These are phyloP conservation scores for Galeopterus variegatus DNA, from an alignment of 2,113 vertebrate genomes.

Conservation along the genomic window DNA sequence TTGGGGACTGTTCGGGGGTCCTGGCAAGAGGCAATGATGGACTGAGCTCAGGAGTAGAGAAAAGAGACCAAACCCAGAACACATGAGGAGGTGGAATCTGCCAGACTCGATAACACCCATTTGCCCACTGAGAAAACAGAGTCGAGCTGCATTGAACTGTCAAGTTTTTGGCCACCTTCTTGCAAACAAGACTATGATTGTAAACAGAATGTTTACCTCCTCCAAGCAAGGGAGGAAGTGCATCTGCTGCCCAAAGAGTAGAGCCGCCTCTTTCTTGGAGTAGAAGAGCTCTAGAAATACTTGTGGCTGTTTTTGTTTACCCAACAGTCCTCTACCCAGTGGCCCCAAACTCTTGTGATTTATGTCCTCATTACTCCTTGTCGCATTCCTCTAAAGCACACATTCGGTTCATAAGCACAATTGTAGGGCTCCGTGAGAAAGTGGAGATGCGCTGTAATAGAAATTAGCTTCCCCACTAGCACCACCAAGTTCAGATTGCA, in stretches of 20 bases:
- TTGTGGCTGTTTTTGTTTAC: neutral
- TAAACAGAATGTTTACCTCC: neutral
- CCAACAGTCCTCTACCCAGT: neutral
- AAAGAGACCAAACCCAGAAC: neutral
- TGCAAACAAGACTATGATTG: neutral
- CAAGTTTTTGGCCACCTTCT: too few species aligned
- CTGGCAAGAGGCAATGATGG: neutral
- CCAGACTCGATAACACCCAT: rapidly evolving
- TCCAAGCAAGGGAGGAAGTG: neutral
- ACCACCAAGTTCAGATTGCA: neutral
- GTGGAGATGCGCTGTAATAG: neutral
- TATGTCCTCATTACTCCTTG: neutral
- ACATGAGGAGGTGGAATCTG: rapidly evolving
- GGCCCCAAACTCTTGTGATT: constrained; percentile 20
- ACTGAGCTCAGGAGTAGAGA: neutral
- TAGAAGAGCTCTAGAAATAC: too few species aligned
- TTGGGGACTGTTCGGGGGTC: neutral
- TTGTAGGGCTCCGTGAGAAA: constrained; percentile 1
- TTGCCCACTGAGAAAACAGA: neutral
- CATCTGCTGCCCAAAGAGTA: rapidly evolving
- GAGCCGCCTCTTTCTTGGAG: neutral
- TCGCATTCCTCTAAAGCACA: neutral
- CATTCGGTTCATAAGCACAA: neutral
- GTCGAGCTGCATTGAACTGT: rapidly evolving
- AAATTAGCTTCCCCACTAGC: constrained; percentile 18